These are phyloP conservation scores for Drepanosiphum platanoidis DNA, from an alignment of 2,888 invertebrate species.

Conservation along the genomic window DNA sequence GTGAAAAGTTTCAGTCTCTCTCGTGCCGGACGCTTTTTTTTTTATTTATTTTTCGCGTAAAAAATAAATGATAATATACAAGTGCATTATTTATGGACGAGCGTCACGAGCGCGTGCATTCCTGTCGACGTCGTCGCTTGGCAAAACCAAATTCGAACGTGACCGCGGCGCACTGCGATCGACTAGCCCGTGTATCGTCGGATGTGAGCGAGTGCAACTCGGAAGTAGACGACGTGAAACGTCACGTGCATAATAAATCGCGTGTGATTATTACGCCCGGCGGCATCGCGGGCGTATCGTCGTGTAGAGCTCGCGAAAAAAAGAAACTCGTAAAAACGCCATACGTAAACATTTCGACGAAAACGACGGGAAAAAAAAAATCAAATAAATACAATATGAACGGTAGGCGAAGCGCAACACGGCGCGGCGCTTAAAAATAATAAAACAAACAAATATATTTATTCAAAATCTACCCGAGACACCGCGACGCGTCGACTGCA, in stretches of 20 bases:
- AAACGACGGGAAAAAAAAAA: slow-evolving; percentile 13
- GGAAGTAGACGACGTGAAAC: no score
- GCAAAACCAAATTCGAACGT: no score
- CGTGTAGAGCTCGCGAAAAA: neutral
- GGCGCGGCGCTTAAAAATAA: neutral
- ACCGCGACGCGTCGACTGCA: neutral
- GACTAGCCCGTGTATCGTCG: no score
- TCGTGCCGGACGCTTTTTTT: neutral
- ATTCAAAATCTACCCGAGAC: neutral
- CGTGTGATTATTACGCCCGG: no score
- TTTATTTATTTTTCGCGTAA: neutral
- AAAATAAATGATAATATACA: neutral
- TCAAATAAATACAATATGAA: no score
- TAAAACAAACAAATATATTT: slow-evolving; percentile 10
- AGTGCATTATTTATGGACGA: neutral
- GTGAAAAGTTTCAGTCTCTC: neutral
- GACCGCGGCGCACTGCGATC: no score
- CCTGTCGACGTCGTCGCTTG: neutral
- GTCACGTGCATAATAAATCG: no score
- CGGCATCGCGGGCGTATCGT: no score
- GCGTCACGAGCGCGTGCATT: neutral
- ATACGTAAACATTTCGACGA: neutral
- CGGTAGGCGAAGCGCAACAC: neutral
- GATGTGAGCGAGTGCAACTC: no score
- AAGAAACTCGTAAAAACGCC: neutral